Evolutionary conservation across 2,888 invertebrate genomes (phyloP).

Genomic region (Dexiosoma caninum): DNA sequence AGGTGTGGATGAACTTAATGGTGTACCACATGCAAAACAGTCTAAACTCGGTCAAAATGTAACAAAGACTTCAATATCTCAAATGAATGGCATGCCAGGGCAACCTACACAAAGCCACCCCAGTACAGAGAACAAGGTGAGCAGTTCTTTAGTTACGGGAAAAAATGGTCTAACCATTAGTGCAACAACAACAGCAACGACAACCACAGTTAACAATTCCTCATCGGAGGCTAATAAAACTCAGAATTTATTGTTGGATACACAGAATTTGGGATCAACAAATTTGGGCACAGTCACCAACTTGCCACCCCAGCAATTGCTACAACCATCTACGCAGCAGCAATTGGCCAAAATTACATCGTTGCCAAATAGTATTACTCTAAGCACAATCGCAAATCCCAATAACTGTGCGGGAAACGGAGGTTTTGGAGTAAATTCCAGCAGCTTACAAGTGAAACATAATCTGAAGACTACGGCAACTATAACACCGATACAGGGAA

Average conservation of each 20-base stretch:
- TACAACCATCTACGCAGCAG: slow-evolving; percentile 65
- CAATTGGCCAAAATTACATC: slow-evolving; percentile 70
- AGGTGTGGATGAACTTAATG: not conserved
- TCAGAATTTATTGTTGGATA: slow-evolving; percentile 60
- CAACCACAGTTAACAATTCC: slow-evolving; percentile 19
- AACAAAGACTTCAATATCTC: slow-evolving; percentile 43
- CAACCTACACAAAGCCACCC: slow-evolving; percentile 33
- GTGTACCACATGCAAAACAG: slow-evolving; percentile 67
- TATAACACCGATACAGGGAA: slow-evolving; percentile 77
- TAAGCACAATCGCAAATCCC: slow-evolving; percentile 69
- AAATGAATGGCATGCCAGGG: slow-evolving; percentile 56
- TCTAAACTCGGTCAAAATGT: slow-evolving; percentile 66
- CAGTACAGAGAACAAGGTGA: slow-evolving; percentile 44
- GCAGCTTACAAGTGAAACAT: slow-evolving; percentile 66
- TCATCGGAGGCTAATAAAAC: slow-evolving; percentile 32
- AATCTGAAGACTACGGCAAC: slow-evolving; percentile 72
- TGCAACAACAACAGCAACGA: slow-evolving; percentile 58
- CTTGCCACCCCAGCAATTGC: slow-evolving; percentile 66
- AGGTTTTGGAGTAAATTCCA: slow-evolving; percentile 52
- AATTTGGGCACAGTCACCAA: slow-evolving; percentile 83
- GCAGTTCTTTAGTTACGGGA: slow-evolving; percentile 67
- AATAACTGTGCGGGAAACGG: slow-evolving; percentile 54
- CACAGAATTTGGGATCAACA: slow-evolving; percentile 80
- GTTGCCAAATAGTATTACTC: slow-evolving; percentile 71
- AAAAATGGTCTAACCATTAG: slow-evolving; percentile 73